Evolutionary conservation across 2,797 vertebrate genomes (phyloP), one percentile per base, ranked within the genome.

Genomic region (Poeciliopsis turneri): DNA sequence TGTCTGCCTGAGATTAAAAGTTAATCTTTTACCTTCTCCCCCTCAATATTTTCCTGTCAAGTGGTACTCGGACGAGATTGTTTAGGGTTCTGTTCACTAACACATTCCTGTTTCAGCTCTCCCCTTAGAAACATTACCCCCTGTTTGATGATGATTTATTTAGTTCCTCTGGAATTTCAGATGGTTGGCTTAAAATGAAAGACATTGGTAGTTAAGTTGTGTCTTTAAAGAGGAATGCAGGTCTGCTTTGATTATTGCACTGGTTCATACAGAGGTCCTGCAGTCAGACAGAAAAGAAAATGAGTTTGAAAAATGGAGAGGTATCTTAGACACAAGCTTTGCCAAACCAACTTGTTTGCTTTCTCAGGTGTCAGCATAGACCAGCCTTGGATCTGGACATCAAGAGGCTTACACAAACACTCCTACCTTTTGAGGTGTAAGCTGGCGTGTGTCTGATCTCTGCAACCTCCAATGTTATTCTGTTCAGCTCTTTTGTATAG

Each of bases 1-100:
- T 46, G 75, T 86, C 80, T 53, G 74, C 66, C 59, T 74, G 77
- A 86, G 53, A 78, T 88, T 74, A 88, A 89, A 84, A 89, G 78
- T 86, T 89, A 86, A 91, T 92, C 77, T 75, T 79, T 78, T 81
- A 78, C 70, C 76, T 78, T 82, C 87, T 87, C 76, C 78, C 72
- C 78, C 78, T 91, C 82, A 82, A 92, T 87, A 91, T 92, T 84
- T 90, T 84, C 77, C 81, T 84, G 88, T 85, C 87, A 84, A 89
- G 79, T 79, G 41, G 82, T 89, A 82, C 83, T 92, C 81, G 75
- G 84, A 79, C 69, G 80, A 85, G 83, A 91, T 89, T 89, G 84
- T 90, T 88, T 77, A 57, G 70, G 78, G 49, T 6, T 28, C 79
- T 89, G 55, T 92, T 93, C 86, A 90, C 82, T 25, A 88, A 91